These are phyloP conservation scores for Catonia carolina DNA, from an alignment of 2,888 invertebrate species.

Conservation along the genomic window DNA sequence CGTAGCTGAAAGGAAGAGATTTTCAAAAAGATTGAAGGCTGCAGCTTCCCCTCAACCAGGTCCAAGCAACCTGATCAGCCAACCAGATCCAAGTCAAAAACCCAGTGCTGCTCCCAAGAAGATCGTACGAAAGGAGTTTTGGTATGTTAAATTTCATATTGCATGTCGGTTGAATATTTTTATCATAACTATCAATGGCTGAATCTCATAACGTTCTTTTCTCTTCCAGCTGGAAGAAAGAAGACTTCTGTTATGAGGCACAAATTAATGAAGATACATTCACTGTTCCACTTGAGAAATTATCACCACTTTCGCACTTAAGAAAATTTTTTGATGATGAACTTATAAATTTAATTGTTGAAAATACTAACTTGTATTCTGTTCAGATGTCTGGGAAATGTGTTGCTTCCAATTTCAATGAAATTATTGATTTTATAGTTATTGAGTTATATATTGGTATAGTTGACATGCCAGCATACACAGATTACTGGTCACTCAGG, in stretches of 20 bases:
- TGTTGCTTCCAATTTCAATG: neutral
- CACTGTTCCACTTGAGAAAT: neutral
- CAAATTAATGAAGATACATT: neutral
- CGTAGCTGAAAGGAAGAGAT: no score
- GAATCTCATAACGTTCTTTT: neutral
- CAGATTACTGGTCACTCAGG: neutral
- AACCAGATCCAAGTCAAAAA: no score
- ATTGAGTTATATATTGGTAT: neutral
- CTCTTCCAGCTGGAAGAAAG: neutral
- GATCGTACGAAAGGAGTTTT: no score
- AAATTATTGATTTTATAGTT: neutral
- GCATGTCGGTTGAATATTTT: no score
- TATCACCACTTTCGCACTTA: neutral
- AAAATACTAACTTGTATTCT: constrained; percentile 4
- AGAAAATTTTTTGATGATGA: neutral
- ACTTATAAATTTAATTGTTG: no score
- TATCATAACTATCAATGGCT: no score
- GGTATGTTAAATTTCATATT: no score
- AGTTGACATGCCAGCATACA: neutral
- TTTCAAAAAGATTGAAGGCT: no score
- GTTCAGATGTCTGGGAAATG: neutral
- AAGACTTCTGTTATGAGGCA: neutral
- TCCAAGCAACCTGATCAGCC: no score
- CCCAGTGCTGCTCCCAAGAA: no score
- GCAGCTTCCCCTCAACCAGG: no score